Conservation (phyloP, 2,888 invertebrate species). For the Hemithea aestivaria region DNA sequence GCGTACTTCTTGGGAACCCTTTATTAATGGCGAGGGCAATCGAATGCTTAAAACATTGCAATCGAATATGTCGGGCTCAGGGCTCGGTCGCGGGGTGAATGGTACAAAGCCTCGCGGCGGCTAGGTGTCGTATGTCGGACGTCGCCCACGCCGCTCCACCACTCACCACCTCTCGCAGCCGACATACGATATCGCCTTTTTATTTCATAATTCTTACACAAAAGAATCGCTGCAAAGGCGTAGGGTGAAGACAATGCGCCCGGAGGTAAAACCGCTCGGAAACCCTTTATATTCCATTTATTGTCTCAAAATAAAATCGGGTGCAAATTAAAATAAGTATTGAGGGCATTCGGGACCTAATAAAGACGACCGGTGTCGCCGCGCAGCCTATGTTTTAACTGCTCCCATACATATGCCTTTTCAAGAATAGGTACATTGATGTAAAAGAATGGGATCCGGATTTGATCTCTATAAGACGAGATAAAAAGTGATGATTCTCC, state of each 20-base stretch:
- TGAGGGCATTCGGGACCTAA: constrained; percentile 33
- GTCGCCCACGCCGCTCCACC: constrained; percentile 45
- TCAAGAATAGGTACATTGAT: too few relatives aligned
- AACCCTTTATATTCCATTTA: constrained; percentile 75
- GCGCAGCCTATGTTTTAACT: constrained; percentile 36
- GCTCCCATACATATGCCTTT: too few relatives aligned
- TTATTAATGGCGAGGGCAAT: constrained; percentile 71
- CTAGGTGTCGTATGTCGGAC: constrained; percentile 59
- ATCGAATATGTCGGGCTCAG: constrained; percentile 72
- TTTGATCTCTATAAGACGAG: too few relatives aligned
- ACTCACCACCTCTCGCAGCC: constrained; percentile 52
- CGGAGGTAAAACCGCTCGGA: constrained; percentile 74
- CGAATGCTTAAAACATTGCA: constrained; percentile 77
- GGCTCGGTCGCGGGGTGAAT: constrained; percentile 54
- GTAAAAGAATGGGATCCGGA: too few relatives aligned
- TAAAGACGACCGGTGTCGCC: constrained; percentile 37
- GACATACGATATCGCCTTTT: constrained; percentile 77
- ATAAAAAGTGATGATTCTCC: too few relatives aligned
- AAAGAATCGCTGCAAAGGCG: constrained; percentile 66
- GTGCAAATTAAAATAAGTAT: constrained; percentile 76
- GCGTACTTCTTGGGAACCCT: constrained; percentile 73
- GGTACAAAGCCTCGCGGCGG: constrained; percentile 41
- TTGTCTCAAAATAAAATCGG: constrained; percentile 78
- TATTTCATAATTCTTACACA: constrained; percentile 75
- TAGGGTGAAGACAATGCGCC: constrained; percentile 78